Evolutionary conservation across 2,113 vertebrate genomes (phyloP), one percentile per base, ranked within the genome.

Genomic region (Passer domesticus): DNA sequence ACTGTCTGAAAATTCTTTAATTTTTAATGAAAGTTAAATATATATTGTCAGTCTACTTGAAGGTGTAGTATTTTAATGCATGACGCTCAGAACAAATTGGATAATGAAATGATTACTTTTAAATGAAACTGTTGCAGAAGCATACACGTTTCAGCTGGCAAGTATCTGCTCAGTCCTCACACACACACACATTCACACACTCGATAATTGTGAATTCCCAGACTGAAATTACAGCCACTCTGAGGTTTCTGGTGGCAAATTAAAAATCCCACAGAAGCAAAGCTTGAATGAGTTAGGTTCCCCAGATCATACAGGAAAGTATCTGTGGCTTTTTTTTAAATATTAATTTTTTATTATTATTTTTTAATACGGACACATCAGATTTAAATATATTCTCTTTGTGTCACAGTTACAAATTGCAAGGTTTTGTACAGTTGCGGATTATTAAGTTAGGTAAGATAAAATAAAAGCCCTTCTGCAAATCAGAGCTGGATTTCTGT

Each of bases 21-120:
- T 95, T 96, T 97, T 97, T 96, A 68, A 94, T 97, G 97, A 95
- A 97, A 92, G 76, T 96, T 97, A 97, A 96, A 94, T 96, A 90
- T 88, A 91, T 93, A 89, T 91, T 96, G 93, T 95, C 92, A 96
- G 72, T 95, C 96, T 87, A 76, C 63, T 96, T 83, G 92, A 87
- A 97, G 94, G 91, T 95, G 92, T 93, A 92, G 95, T 97, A 87
- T 96, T 95, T 94, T 95, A 96, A 92, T 96, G 86, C 87, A 58
- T 52, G 89, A 86, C 37, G 43, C 91, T 96, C 93, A 92, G 92
- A 92, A 96, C 95, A 97, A 97, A 90, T 91, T 95, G 94, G 95
- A 91, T 96, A 93, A 97, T 95, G 95, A 97, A 95, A 95, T 88
- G 72, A 95, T 96, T 93, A 88, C 75, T 94, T 91, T 93, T 84